These are phyloP conservation scores for Deroplatys truncata DNA, from an alignment of 2,888 invertebrate genomes.

Conservation along the genomic window DNA sequence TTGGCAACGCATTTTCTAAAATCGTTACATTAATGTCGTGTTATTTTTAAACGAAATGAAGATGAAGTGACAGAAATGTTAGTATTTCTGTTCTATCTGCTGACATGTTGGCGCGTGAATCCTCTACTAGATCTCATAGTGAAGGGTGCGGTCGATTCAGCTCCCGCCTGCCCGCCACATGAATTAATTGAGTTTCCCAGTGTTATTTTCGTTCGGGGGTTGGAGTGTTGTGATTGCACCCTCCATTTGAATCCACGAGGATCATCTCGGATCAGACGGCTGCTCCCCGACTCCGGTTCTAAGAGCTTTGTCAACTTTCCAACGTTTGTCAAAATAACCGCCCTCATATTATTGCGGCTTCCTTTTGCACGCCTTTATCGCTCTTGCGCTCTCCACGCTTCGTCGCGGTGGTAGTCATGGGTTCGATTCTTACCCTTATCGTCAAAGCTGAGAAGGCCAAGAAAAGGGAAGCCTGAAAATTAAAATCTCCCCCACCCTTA, in stretches of 20 bases:
- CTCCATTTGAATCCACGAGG: slow-evolving; percentile 17
- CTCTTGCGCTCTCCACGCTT: neutral
- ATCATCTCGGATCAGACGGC: slow-evolving; percentile 12
- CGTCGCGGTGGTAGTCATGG: neutral
- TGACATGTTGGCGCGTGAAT: no score
- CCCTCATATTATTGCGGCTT: neutral
- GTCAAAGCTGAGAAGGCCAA: neutral
- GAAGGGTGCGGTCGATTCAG: neutral
- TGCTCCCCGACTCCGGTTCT: neutral
- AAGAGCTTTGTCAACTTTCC: slow-evolving; percentile 23
- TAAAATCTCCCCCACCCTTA: no score
- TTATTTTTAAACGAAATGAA: no score
- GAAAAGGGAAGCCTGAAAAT: neutral
- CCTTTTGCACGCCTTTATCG: neutral
- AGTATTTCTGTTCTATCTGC: no score
- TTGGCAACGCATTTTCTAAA: no score
- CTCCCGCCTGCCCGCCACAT: neutral
- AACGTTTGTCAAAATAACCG: slow-evolving; percentile 24
- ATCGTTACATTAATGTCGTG: no score
- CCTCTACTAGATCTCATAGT: neutral
- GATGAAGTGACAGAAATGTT: no score
- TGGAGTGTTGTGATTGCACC: slow-evolving; percentile 25
- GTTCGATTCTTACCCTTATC: neutral
- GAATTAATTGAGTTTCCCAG: slow-evolving; percentile 11
- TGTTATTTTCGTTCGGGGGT: slow-evolving; percentile 10